phyloP scores from a whole-genome alignment of 2,113 vertebrate species.

The Amphiprion ocellaris region DNA sequence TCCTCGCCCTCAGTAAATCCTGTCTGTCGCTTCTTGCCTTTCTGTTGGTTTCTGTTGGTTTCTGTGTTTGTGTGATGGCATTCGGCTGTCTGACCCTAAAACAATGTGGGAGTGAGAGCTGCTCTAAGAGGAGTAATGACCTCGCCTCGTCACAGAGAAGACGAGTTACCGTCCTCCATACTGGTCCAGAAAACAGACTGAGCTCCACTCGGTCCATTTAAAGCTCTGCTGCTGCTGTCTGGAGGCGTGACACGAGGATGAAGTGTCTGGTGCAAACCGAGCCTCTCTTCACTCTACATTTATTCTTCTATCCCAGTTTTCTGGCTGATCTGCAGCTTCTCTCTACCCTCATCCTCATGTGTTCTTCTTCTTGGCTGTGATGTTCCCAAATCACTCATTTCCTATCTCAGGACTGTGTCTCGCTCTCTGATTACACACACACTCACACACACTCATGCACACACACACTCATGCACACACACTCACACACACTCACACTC shows the following conservation, averaged over 20 bases:
- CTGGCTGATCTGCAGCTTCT: constrained; percentile 47
- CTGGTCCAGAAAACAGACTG: constrained; percentile 36
- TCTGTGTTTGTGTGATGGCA: constrained; percentile 27
- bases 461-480: constrained; percentile 68
- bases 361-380: constrained; percentile 50
- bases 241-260: constrained; percentile 22
- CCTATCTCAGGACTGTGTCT: constrained; percentile 65
- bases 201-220: constrained; percentile 42
- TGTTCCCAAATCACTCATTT: constrained; percentile 79
- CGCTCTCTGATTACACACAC: constrained; percentile 64
- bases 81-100: constrained; percentile 56
- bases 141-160: constrained; percentile 70
- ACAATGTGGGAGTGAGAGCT: constrained; percentile 54
- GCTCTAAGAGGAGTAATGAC: constrained; percentile 58
- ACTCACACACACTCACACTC: constrained; percentile 38
- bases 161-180: constrained; percentile 54
- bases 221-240: constrained; percentile 70
- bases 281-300: constrained; percentile 33
- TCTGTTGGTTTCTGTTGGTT: constrained; percentile 3
- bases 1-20: not conserved
- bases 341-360: constrained; percentile 36
- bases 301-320: constrained; percentile 55
- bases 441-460: constrained; percentile 47
- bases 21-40: constrained; percentile 1
- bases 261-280: constrained; percentile 8